These are phyloP conservation scores for Sinella curviseta DNA, from an alignment of 1,140 invertebrate species.

Conservation along the genomic window DNA sequence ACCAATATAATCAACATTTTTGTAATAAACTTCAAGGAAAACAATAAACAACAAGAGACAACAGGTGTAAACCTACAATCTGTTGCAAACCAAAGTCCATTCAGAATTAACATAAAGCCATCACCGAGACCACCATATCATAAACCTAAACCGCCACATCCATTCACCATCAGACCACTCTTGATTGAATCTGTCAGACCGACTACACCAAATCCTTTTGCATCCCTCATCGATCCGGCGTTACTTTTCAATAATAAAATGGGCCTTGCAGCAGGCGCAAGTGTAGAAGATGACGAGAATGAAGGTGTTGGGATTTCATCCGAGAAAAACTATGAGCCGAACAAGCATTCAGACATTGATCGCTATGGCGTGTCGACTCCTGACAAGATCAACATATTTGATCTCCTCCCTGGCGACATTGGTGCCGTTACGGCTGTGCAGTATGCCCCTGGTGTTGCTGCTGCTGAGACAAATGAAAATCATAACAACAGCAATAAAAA, in stretches of 20 bases:
- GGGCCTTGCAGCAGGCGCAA: conserved; percentile 23
- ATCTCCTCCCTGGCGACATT: conserved; percentile 46
- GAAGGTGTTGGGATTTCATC: not conserved
- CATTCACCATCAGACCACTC: not conserved
- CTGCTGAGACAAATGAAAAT: not conserved
- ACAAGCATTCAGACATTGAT: not conserved
- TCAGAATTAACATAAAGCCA: conserved; percentile 12
- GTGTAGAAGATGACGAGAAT: not conserved
- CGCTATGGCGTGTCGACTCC: not conserved
- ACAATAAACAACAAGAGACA: conserved; percentile 6
- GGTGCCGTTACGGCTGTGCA: conserved; percentile 37
- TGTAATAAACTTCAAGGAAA: conserved; percentile 47
- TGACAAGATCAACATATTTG: conserved; percentile 43
- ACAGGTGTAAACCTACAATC: not conserved
- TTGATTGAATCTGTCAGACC: not conserved
- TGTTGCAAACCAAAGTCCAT: not conserved
- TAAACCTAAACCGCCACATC: not conserved
- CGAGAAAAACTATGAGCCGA: not conserved
- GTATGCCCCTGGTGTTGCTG: conserved; percentile 26
- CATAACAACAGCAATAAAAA: not conserved
- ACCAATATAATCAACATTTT: conserved; percentile 50
- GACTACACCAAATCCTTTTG: not conserved
- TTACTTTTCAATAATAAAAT: conserved; percentile 21
- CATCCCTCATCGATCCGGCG: not conserved
- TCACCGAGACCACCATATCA: not conserved